Evolutionary conservation across 2,113 vertebrate genomes (phyloP).

Genomic region (Vidua chalybeata): DNA sequence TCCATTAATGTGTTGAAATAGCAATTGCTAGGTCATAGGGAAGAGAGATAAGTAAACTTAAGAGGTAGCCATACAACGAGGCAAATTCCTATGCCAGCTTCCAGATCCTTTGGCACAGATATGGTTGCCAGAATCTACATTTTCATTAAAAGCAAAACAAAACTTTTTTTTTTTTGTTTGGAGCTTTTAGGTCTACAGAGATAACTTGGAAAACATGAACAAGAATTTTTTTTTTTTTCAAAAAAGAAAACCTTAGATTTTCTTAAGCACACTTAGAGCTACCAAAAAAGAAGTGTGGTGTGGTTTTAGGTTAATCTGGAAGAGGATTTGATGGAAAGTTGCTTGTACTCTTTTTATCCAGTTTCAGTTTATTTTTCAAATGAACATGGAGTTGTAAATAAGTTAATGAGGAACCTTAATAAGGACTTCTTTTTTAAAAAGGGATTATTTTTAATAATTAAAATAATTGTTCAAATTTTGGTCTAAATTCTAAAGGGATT

Average conservation of each 20-base stretch:
- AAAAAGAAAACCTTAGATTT: not conserved
- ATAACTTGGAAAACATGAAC: not conserved
- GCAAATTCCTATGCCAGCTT: not conserved
- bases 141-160: not conserved
- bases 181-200: not conserved
- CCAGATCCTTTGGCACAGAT: not conserved
- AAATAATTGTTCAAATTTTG: not conserved
- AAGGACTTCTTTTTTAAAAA: accelerated
- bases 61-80: not conserved
- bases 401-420: not conserved
- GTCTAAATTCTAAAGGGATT: not conserved
- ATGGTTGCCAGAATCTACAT: not conserved
- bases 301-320: not conserved
- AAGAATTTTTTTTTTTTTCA: not conserved
- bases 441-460: not conserved
- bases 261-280: not conserved
- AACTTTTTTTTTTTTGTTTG: not conserved
- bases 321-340: not conserved
- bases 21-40: constrained; percentile 1
- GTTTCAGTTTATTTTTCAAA: not conserved
- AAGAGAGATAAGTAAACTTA: constrained; percentile 28
- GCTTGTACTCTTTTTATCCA: not conserved
- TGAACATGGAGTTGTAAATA: not conserved
- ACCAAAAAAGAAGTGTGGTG: not conserved
- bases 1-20: constrained; percentile 14